These are phyloP conservation scores for Eurytoma californica DNA, from an alignment of 2,888 invertebrate species.

Conservation along the genomic window DNA sequence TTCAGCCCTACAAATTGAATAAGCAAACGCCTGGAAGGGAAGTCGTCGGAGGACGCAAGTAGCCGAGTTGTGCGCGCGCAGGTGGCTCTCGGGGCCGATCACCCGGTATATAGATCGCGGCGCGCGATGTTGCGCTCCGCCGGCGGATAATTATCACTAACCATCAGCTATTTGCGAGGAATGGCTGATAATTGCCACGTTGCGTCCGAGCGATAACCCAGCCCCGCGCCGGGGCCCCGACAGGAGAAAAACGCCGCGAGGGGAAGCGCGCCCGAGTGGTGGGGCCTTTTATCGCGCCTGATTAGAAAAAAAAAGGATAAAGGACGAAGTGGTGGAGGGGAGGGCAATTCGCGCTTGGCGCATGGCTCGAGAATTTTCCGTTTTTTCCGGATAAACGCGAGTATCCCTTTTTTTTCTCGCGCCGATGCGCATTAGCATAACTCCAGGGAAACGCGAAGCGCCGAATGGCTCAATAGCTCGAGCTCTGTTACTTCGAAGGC, in stretches of 20 bases:
- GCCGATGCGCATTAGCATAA: constrained; percentile 1
- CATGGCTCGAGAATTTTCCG: constrained; percentile 15
- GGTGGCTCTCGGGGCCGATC: constrained; percentile 26
- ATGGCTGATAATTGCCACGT: constrained; percentile 74
- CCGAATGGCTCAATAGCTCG: background rate
- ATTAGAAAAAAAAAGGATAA: background rate
- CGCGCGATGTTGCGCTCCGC: constrained; percentile 65
- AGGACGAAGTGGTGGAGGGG: background rate
- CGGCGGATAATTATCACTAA: constrained; percentile 75
- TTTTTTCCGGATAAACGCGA: background rate
- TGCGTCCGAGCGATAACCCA: constrained; percentile 71
- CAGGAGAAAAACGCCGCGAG: constrained; percentile 5
- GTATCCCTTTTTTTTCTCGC: background rate
- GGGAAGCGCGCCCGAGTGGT: background rate
- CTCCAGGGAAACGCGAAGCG: background rate
- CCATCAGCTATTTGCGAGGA: constrained; percentile 75
- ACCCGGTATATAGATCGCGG: constrained; percentile 66
- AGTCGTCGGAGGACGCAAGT: too few relatives aligned
- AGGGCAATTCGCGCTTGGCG: background rate
- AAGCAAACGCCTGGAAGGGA: too few relatives aligned
- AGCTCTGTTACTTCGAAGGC: background rate
- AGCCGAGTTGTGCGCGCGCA: background rate
- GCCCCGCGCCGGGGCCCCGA: constrained; percentile 58
- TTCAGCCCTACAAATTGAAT: too few relatives aligned
- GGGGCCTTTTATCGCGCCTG: constrained; percentile 5